Percentiles rank a stretch among this genome's conserved stretches.
Conservation (phyloP, 1,140 invertebrate species). For the Dysdera silvatica region DNA sequence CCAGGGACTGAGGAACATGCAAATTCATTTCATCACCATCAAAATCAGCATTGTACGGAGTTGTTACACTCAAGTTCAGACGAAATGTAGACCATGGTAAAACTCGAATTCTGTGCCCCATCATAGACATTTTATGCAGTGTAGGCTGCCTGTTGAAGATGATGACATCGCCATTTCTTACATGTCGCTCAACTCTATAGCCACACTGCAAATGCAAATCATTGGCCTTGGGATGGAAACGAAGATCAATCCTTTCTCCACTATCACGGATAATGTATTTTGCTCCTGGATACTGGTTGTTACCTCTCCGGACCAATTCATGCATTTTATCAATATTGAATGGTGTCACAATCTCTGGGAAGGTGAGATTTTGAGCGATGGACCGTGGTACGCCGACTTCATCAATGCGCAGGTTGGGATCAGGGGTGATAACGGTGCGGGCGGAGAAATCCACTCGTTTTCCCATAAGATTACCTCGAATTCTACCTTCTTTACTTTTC, state of each 20-base stretch:
- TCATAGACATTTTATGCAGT: conserved; percentile 99
- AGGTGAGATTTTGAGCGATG: conserved; percentile 98
- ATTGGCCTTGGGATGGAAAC: conserved; percentile 93
- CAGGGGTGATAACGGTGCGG: conserved; percentile 97
- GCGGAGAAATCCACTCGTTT: conserved; percentile 99
- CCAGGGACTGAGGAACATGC: conserved; percentile 97
- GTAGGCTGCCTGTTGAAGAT: conserved; percentile 99
- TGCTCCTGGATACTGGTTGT: conserved; percentile 97
- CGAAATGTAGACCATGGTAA: conserved; percentile 97
- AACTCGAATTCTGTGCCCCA: conserved; percentile 81
- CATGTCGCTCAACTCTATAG: conserved; percentile 93
- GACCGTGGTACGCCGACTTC: conserved; percentile 97
- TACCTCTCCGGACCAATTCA: conserved; percentile 87
- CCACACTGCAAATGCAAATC: conserved; percentile 98
- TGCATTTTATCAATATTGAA: conserved; percentile 98
- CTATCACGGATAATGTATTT: conserved; percentile 99
- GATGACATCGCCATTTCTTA: conserved; percentile 94
- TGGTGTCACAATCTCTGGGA: conserved; percentile 97
- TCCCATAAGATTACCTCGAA: conserved; percentile 98
- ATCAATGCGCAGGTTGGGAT: conserved; percentile 96
- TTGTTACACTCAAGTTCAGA: conserved; percentile 91
- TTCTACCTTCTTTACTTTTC: conserved; percentile 89
- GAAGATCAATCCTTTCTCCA: conserved; percentile 93
- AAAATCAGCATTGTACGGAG: conserved; percentile 99
- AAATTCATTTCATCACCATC: conserved; percentile 99